A percentile compares a stretch with the other conserved stretches of the same genome.
phyloP scores from a whole-genome alignment of 1,140 invertebrate genomes.

The Telenomus remus region DNA sequence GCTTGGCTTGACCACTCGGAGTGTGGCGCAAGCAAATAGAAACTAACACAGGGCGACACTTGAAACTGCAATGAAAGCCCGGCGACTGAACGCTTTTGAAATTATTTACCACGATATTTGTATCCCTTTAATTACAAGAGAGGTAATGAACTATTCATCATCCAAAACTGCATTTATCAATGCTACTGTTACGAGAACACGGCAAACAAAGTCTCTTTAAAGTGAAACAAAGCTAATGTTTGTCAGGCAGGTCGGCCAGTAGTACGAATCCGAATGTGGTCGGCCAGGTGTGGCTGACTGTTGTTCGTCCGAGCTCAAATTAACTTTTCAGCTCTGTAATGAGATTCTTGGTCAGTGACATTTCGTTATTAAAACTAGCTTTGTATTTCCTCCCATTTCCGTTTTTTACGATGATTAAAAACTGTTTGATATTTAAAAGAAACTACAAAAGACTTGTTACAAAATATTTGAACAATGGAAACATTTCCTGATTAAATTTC shows the following conservation, averaged over 20 bases:
- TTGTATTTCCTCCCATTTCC: not conserved
- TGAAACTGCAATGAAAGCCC: too few species aligned
- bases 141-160: slow-evolving; percentile 2
- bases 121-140: slow-evolving; percentile 4
- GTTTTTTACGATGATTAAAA: too few species aligned
- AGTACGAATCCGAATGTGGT: slow-evolving; percentile 33
- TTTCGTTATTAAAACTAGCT: not conserved
- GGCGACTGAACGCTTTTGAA: too few species aligned
- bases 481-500: too few species aligned
- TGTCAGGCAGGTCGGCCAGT: slow-evolving; percentile 42
- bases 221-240: slow-evolving; percentile 29
- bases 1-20: slow-evolving; percentile 18
- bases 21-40: not conserved
- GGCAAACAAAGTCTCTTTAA: slow-evolving; percentile 13
- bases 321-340: slow-evolving; percentile 29
- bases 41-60: too few species aligned
- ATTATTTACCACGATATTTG: too few species aligned
- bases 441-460: too few species aligned
- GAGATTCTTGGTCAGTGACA: not conserved
- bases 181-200: slow-evolving; percentile 8
- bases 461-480: too few species aligned
- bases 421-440: too few species aligned
- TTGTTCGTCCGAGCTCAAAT: slow-evolving; percentile 32
- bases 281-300: slow-evolving; percentile 42
- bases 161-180: slow-evolving; percentile 10